Percentiles rank a stretch among this genome's conserved stretches.
These are phyloP conservation scores for Micromussa lordhowensis DNA, from an alignment of 92 coral and sea anemone genomes.

Conservation along the genomic window DNA sequence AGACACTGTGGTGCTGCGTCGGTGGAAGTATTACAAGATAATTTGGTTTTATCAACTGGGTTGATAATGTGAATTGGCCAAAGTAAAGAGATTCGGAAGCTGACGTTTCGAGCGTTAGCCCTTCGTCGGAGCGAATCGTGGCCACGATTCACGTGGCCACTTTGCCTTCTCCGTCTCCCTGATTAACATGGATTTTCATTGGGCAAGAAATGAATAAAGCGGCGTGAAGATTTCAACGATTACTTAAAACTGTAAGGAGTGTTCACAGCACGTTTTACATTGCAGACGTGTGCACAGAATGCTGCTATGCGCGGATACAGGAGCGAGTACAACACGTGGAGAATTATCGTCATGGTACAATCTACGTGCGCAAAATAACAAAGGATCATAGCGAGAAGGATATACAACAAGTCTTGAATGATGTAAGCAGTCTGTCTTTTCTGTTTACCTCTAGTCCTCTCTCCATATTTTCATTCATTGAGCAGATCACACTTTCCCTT, in stretches of 20 bases:
- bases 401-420: conserved; percentile 71
- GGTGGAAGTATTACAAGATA: too few relatives aligned
- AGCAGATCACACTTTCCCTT: neutral
- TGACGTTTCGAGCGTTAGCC: too few relatives aligned
- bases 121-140: too few relatives aligned
- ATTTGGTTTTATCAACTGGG: too few relatives aligned
- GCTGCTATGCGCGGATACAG: conserved; percentile 85
- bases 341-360: conserved; percentile 81
- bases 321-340: conserved; percentile 80
- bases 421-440: conserved; percentile 60
- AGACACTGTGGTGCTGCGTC: too few relatives aligned
- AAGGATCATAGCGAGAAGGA: conserved; percentile 84
- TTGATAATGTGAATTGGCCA: too few relatives aligned
- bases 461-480: neutral
- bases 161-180: neutral
- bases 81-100: too few relatives aligned
- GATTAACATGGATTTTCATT: neutral
- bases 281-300: conserved; percentile 84
- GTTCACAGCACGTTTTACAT: neutral
- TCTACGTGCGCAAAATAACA: conserved; percentile 92
- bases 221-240: neutral
- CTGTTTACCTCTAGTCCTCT: neutral
- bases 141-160: neutral
- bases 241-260: neutral
- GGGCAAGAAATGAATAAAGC: neutral